A percentile compares a stretch with the other conserved stretches of the same genome.
These are phyloP conservation scores for Drosophila tripunctata DNA, from an alignment of 2,888 invertebrate genomes.

Conservation along the genomic window DNA sequence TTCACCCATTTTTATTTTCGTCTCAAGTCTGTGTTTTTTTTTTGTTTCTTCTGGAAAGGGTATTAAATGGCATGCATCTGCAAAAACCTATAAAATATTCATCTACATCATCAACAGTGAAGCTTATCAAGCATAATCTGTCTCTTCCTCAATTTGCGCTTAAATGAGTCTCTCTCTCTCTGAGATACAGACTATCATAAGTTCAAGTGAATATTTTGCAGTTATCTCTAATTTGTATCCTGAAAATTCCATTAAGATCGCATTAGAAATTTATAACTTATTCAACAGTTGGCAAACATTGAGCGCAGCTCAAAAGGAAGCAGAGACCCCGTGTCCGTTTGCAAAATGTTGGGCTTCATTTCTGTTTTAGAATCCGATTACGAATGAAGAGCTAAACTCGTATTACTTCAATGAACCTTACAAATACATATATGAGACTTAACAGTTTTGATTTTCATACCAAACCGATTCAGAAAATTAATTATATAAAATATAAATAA, in stretches of 20 bases:
- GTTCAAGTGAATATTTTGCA: background rate
- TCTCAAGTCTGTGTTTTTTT: background rate
- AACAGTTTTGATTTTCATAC: too few relatives aligned
- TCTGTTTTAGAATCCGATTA: too few relatives aligned
- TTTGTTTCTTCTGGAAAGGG: background rate
- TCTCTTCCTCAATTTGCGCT: background rate
- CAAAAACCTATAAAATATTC: constrained; percentile 2
- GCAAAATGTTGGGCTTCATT: too few relatives aligned
- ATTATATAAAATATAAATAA: too few relatives aligned
- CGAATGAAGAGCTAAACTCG: too few relatives aligned
- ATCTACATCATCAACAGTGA: background rate
- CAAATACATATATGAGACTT: too few relatives aligned
- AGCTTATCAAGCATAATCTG: background rate
- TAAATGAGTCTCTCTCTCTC: background rate
- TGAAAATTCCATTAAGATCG: background rate
- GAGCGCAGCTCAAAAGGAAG: too few relatives aligned
- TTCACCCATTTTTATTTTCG: background rate
- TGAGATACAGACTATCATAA: background rate
- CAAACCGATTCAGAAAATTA: too few relatives aligned
- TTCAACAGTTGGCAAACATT: background rate
- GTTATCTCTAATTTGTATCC: background rate
- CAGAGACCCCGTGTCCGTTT: too few relatives aligned
- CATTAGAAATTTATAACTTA: background rate
- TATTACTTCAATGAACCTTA: too few relatives aligned
- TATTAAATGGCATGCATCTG: background rate